Evolutionary conservation across 2,888 invertebrate genomes (phyloP).

Genomic region (Resseliella maxima): DNA sequence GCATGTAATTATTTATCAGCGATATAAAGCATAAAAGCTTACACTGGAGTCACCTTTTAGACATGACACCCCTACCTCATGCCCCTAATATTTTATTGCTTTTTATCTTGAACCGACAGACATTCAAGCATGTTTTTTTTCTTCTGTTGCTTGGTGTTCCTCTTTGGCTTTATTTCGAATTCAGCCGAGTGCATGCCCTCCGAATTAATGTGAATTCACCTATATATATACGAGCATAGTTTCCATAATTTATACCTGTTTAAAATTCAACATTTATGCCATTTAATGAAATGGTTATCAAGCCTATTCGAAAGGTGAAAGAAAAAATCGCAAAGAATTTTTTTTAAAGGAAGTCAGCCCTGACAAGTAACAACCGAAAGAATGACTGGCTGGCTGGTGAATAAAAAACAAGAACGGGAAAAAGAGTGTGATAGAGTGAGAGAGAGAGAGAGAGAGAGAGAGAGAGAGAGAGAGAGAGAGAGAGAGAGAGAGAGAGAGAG

Average conservation of each 20-base stretch:
- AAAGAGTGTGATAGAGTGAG: neutral
- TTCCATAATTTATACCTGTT: conserved; percentile 55
- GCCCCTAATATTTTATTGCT: conserved; percentile 36
- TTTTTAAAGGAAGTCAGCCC: neutral
- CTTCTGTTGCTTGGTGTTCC: neutral
- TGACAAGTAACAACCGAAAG: neutral
- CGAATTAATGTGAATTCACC: neutral
- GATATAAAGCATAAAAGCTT: conserved; percentile 23
- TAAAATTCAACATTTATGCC: conserved; percentile 54
- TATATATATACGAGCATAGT: conserved; percentile 19
- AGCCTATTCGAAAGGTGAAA: conserved; percentile 23
- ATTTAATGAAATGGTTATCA: conserved; percentile 55
- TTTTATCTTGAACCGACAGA: conserved; percentile 22
- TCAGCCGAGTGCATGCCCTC: neutral
- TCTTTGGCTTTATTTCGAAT: neutral
- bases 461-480: neutral
- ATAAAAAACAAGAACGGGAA: neutral
- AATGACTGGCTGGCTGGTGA: neutral
- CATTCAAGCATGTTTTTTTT: neutral
- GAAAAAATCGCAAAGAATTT: neutral
- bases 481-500: neutral
- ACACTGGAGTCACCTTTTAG: neutral
- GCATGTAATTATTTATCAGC: conserved; percentile 44
- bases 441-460: neutral
- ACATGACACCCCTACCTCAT: neutral